These are phyloP conservation scores for Agelastica alni DNA, from an alignment of 2,888 invertebrate species.

Conservation along the genomic window DNA sequence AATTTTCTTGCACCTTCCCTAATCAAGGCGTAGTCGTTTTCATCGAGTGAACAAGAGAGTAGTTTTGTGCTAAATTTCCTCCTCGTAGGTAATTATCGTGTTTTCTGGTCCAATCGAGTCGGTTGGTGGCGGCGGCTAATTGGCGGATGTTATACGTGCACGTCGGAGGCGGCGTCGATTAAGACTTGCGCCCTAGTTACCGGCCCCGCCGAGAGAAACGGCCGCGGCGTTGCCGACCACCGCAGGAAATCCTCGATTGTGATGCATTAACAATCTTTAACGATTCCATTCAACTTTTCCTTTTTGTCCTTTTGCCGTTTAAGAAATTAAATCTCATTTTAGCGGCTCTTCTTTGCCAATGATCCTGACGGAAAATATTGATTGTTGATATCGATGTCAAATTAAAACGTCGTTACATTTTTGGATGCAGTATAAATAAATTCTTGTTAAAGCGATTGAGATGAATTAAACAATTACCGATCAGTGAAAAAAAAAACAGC, in stretches of 20 bases:
- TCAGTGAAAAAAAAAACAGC: no score
- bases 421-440: no score
- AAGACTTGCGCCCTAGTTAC: constrained; percentile 51
- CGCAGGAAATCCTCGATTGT: not conserved
- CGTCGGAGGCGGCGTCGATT: constrained; percentile 55
- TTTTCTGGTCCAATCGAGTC: constrained; percentile 46
- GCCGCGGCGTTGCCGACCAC: constrained; percentile 41
- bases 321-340: no score
- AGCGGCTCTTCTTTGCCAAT: no score
- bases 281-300: no score
- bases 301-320: no score
- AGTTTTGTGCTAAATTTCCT: constrained; percentile 36
- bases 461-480: no score
- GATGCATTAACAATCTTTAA: no score
- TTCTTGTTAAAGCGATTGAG: no score
- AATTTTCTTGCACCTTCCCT: constrained; percentile 22
- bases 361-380: no score
- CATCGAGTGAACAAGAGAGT: constrained; percentile 28
- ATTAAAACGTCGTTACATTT: no score
- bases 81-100: constrained; percentile 37
- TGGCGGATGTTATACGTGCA: constrained; percentile 56
- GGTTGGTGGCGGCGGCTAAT: constrained; percentile 51
- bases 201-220: constrained; percentile 50
- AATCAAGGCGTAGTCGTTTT: constrained; percentile 31
- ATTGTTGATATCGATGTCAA: no score